Conservation (phyloP, 2,113 vertebrate genomes). For the Coreoperca whiteheadi region DNA sequence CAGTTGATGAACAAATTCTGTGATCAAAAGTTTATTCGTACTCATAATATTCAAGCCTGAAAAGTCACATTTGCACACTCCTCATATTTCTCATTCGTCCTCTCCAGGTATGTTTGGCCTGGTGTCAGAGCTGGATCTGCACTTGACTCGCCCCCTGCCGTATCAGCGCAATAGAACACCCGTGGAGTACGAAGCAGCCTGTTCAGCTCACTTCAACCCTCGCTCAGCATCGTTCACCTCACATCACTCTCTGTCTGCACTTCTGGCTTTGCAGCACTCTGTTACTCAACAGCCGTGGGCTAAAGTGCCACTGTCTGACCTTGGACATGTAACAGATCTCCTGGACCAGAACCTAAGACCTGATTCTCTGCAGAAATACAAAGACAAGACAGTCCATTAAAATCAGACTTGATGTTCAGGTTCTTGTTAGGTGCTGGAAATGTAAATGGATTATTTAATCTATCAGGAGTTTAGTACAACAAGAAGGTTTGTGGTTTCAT, state of each 20-base stretch:
- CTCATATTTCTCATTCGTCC: conserved; percentile 15
- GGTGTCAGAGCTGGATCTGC: conserved; percentile 42
- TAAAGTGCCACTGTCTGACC: conserved; percentile 55
- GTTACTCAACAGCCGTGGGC: conserved; percentile 45
- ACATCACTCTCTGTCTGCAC: conserved; percentile 41
- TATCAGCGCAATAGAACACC: conserved; percentile 83
- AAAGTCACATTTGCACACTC: conserved; percentile 13
- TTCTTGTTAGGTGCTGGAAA: conserved; percentile 1
- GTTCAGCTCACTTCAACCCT: conserved; percentile 61
- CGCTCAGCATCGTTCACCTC: conserved; percentile 62
- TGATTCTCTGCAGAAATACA: conserved; percentile 34
- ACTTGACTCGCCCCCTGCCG: conserved; percentile 66
- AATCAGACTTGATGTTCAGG: conserved; percentile 4
- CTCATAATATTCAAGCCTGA: neutral
- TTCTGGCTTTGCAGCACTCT: conserved; percentile 59
- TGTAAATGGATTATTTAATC: conserved; percentile 27
- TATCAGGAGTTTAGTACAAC: conserved; percentile 20
- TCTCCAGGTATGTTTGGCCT: conserved; percentile 47
- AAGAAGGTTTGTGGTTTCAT: conserved; percentile 18
- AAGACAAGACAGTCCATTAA: conserved; percentile 20
- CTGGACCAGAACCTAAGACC: conserved; percentile 33
- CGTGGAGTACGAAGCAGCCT: conserved; percentile 54
- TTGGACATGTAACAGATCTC: conserved; percentile 66
- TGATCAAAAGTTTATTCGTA: neutral
- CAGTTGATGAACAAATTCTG: neutral